These are phyloP conservation scores for Apotomis betuletana DNA, from an alignment of 2,888 invertebrate species.

Conservation along the genomic window DNA sequence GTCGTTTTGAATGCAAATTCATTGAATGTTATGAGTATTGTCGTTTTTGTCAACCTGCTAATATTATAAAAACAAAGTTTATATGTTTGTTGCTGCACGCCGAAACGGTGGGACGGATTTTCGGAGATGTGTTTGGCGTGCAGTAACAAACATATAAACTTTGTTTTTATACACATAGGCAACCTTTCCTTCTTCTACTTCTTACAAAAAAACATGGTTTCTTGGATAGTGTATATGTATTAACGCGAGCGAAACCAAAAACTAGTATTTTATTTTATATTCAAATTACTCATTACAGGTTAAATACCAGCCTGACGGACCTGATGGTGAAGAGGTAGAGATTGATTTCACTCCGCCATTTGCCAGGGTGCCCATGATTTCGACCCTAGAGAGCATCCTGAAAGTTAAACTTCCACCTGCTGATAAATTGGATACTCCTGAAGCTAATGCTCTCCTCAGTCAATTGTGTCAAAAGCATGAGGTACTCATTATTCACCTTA, in stretches of 20 bases:
- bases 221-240: too few relatives aligned
- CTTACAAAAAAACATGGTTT: too few relatives aligned
- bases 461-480: slow-evolving; percentile 90
- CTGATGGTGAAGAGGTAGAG: slow-evolving; percentile 90
- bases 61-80: too few relatives aligned
- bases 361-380: slow-evolving; percentile 94
- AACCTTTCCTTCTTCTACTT: too few relatives aligned
- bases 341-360: slow-evolving; percentile 99
- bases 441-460: slow-evolving; percentile 90
- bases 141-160: too few relatives aligned
- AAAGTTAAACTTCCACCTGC: slow-evolving; percentile 89
- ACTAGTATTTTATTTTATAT: too few relatives aligned
- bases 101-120: too few relatives aligned
- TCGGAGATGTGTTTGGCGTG: too few relatives aligned
- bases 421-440: slow-evolving; percentile 86
- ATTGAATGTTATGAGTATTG: neutral
- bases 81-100: too few relatives aligned
- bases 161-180: too few relatives aligned
- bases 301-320: slow-evolving; percentile 96
- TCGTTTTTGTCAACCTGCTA: too few relatives aligned
- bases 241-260: too few relatives aligned
- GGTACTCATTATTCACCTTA: slow-evolving; percentile 50
- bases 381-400: slow-evolving; percentile 92
- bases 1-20: neutral
- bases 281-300: slow-evolving; percentile 61